Percentiles rank a stretch among this genome's conserved stretches.
Conservation (phyloP, 2,888 invertebrate species). For the Hemithea aestivaria region DNA sequence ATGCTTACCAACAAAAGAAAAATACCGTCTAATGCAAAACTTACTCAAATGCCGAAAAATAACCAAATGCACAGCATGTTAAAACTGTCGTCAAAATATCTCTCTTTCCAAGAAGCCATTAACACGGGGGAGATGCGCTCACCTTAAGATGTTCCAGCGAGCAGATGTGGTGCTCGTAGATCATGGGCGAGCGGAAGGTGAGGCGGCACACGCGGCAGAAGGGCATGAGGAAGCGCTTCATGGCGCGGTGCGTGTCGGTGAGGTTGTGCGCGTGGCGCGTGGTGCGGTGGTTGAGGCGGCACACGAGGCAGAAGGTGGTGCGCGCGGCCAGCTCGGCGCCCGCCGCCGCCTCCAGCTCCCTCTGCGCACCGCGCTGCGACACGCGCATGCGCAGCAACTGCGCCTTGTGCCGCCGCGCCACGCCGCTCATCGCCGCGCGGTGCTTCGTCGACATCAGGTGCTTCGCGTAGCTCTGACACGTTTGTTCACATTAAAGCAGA, state of each 20-base stretch:
- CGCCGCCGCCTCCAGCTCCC: slow-evolving; percentile 85
- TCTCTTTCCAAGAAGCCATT: too few species aligned
- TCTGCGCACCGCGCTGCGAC: slow-evolving; percentile 88
- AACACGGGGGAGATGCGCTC: too few species aligned
- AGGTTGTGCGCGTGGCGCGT: slow-evolving; percentile 87
- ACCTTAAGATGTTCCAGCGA: slow-evolving; percentile 90
- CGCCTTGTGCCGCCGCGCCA: slow-evolving; percentile 86
- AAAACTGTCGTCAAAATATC: too few species aligned
- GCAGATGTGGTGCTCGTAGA: slow-evolving; percentile 90
- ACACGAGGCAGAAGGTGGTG: slow-evolving; percentile 85
- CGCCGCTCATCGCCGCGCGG: slow-evolving; percentile 84
- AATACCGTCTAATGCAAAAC: too few species aligned
- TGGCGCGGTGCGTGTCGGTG: slow-evolving; percentile 89
- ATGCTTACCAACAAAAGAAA: too few species aligned
- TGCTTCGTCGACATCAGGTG: slow-evolving; percentile 86
- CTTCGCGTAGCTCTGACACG: slow-evolving; percentile 82
- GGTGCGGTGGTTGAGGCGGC: slow-evolving; percentile 87
- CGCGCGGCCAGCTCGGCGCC: slow-evolving; percentile 80
- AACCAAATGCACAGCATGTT: too few species aligned
- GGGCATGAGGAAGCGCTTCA: slow-evolving; percentile 91
- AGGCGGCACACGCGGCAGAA: slow-evolving; percentile 88
- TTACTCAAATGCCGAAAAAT: too few species aligned
- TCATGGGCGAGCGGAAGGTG: slow-evolving; percentile 90
- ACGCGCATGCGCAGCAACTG: slow-evolving; percentile 88
- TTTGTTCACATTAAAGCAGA: not conserved